A percentile compares a stretch with the other conserved stretches of the same genome.
These are phyloP conservation scores for Nycteola revayana DNA, from an alignment of 2,888 invertebrate genomes.

Conservation along the genomic window DNA sequence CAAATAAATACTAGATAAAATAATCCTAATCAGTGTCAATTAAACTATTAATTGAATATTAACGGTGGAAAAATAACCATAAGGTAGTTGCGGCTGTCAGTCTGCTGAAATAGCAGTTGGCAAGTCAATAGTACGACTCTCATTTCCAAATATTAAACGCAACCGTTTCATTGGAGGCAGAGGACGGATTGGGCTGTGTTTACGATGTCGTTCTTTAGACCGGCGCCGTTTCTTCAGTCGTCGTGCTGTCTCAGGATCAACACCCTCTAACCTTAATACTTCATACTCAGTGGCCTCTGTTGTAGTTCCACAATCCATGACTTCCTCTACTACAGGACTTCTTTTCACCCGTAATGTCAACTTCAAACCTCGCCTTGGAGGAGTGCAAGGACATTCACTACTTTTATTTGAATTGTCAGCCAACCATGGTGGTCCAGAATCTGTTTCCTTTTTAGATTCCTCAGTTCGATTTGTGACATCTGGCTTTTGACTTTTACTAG, in stretches of 20 bases:
- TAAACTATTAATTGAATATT: slow-evolving; percentile 78
- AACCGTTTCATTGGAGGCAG: slow-evolving; percentile 91
- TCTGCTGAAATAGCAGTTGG: slow-evolving; percentile 86
- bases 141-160: slow-evolving; percentile 93
- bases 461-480: slow-evolving; percentile 59
- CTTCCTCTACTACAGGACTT: slow-evolving; percentile 92
- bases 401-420: slow-evolving; percentile 72
- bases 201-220: slow-evolving; percentile 72
- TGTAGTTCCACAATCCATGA: slow-evolving; percentile 87
- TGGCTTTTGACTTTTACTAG: slow-evolving; percentile 59
- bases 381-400: slow-evolving; percentile 79
- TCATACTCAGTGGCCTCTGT: slow-evolving; percentile 91
- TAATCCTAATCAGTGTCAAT: slow-evolving; percentile 78
- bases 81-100: slow-evolving; percentile 73
- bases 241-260: slow-evolving; percentile 80
- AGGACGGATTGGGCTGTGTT: slow-evolving; percentile 79
- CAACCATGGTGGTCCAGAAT: slow-evolving; percentile 66
- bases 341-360: slow-evolving; percentile 93
- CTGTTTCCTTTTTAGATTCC: slow-evolving; percentile 66
- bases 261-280: slow-evolving; percentile 91
- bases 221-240: slow-evolving; percentile 81
- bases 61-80: slow-evolving; percentile 77
- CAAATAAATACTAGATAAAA: slow-evolving; percentile 76
- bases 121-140: slow-evolving; percentile 93
- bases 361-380: slow-evolving; percentile 85